Evolutionary conservation across 2,888 invertebrate genomes (phyloP), one percentile per base, ranked within the genome.

Genomic region (Carabus problematicus): DNA sequence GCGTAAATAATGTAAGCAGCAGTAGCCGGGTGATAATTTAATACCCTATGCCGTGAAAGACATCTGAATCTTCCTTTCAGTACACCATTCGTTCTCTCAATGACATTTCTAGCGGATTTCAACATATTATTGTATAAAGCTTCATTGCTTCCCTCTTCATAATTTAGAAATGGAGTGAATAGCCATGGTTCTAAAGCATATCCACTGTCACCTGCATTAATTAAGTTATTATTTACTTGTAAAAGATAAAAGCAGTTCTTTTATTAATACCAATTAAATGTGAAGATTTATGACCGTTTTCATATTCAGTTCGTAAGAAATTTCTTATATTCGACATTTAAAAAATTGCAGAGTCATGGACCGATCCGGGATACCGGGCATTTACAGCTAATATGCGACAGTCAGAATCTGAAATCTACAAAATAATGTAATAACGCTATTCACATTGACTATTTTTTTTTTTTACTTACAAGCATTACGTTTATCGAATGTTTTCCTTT

Each of bases 401-500:
- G 12, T 49, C 12, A 16, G 63, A 62, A 64, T 62, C 29, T n/a
- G 49, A 40, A 49, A 68, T 68, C 64, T 63, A 16, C 14, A 68
- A 64, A 16, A 43, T 19, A 6, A 39, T 45, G 43, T 49, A 49
- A 8, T 16, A 49, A 49, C 12, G 49, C 8, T 43, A 16, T 16
- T 9, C 18, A 9, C 3, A 8, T 8, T 9, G 8, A 42, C 42
- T 42, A 42, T 42, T 42, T 42, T 9, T 9, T 42, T 8, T 8
- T 8, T 42, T 49, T 49, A 8, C 40, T 45, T 49, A 49, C 49
- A 1, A 47, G 47, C 47, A 47, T 47, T 18, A 70, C 63, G 42
- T 70, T 70, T 1, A 71, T 68, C 11, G 61, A 61, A 62, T 71
- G 62, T 54, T 49, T 66, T 3, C 71, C 70, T 63, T 70, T 71